These are phyloP conservation scores for Eleutherodactylus coqui DNA, from an alignment of 2,797 vertebrate species.

Conservation along the genomic window DNA sequence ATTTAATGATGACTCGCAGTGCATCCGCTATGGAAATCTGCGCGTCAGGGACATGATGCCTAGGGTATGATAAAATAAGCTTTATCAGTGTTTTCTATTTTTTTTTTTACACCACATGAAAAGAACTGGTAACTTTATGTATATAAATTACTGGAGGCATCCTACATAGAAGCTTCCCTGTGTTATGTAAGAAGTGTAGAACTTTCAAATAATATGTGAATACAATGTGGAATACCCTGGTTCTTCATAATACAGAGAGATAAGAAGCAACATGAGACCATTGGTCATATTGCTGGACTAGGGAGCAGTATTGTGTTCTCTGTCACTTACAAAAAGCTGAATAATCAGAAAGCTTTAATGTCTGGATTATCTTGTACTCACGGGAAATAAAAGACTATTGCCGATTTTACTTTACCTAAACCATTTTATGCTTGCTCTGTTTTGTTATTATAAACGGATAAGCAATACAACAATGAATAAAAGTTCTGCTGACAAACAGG, in stretches of 20 bases:
- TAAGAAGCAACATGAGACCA: conserved; percentile 78
- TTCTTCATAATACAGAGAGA: conserved; percentile 6
- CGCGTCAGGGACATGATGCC: too few relatives aligned
- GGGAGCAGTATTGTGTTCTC: conserved; percentile 80
- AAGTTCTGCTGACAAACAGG: conserved; percentile 78
- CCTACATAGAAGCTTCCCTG: conserved; percentile 74
- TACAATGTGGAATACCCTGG: conserved; percentile 64
- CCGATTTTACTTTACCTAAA: conserved; percentile 74
- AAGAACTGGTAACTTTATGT: neutral
- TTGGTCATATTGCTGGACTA: conserved; percentile 77
- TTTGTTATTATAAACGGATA: conserved; percentile 82
- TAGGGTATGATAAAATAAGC: too few relatives aligned
- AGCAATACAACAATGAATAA: conserved; percentile 75
- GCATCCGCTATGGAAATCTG: too few relatives aligned
- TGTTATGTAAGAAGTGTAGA: conserved; percentile 77
- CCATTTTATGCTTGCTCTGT: conserved; percentile 77
- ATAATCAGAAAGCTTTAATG: conserved; percentile 83
- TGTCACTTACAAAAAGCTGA: conserved; percentile 84
- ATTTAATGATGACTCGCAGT: too few relatives aligned
- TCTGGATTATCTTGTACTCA: conserved; percentile 85
- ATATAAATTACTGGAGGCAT: conserved; percentile 61
- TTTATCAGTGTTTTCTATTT: neutral
- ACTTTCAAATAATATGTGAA: conserved; percentile 72
- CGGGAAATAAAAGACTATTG: conserved; percentile 82
- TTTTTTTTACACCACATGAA: neutral